Evolutionary conservation across 2,797 vertebrate species (phyloP).

Genomic region (Pristis pectinata): DNA sequence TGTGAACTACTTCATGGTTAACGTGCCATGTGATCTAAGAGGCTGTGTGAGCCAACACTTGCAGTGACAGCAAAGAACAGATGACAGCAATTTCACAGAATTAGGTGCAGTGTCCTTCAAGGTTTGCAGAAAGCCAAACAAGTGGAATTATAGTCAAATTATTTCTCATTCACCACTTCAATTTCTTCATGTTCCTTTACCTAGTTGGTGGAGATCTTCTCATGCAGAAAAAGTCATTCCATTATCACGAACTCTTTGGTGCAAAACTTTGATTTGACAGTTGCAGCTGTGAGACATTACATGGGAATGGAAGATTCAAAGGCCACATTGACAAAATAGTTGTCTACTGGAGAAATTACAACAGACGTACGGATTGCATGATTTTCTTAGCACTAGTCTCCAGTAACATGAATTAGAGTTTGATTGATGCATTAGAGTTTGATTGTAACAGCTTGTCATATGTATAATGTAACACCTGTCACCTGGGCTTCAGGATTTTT

Average conservation of each 20-base stretch:
- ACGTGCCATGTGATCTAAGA: not conserved
- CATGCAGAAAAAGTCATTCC: not conserved
- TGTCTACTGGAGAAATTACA: not conserved
- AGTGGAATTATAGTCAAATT: not conserved
- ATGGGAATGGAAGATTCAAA: not conserved
- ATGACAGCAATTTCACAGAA: not conserved
- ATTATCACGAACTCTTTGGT: not conserved
- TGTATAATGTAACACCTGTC: not conserved
- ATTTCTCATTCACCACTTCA: not conserved
- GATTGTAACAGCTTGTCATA: not conserved
- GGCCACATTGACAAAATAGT: not conserved
- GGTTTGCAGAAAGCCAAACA: not conserved
- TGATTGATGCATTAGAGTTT: not conserved
- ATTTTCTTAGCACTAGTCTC: not conserved
- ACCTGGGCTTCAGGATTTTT: not conserved
- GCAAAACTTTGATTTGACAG: not conserved
- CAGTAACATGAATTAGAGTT: not conserved
- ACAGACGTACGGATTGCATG: not conserved
- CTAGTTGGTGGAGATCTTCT: not conserved
- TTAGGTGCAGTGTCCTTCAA: not conserved
- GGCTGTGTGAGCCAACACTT: not conserved
- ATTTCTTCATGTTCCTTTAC: not conserved
- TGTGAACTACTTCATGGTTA: not conserved
- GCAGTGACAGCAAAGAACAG: not conserved
- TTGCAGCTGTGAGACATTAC: no score